Evolutionary conservation across 2,888 invertebrate genomes (phyloP).

Genomic region (Ennomos quercinarius): DNA sequence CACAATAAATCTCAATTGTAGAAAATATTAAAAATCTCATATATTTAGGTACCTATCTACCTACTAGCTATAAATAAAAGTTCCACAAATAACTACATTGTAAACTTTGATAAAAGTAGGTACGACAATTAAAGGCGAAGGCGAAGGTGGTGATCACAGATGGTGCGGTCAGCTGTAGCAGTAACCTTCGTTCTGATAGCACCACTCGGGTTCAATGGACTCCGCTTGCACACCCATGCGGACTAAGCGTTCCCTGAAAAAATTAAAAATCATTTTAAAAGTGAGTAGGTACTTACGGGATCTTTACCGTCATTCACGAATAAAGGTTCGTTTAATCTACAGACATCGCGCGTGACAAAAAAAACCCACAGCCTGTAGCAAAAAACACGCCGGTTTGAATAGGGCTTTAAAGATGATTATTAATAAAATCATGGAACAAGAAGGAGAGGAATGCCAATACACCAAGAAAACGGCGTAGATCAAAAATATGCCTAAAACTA

Average conservation of each 20-base stretch:
- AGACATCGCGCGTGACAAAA: too few species aligned
- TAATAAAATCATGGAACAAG: too few species aligned
- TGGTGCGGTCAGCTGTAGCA: slow-evolving; percentile 71
- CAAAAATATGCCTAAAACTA: too few species aligned
- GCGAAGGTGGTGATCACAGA: slow-evolving; percentile 21
- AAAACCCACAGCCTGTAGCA: too few species aligned
- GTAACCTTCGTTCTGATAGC: slow-evolving; percentile 91
- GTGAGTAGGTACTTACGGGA: too few species aligned
- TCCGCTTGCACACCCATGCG: slow-evolving; percentile 90
- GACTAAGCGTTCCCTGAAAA: slow-evolving; percentile 88
- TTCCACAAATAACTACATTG: not conserved
- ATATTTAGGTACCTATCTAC: not conserved
- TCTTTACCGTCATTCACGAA: too few species aligned
- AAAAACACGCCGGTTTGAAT: too few species aligned
- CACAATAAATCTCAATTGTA: slow-evolving; percentile 27
- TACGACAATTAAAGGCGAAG: slow-evolving; percentile 14
- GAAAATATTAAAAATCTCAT: slow-evolving; percentile 14
- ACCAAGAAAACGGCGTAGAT: too few species aligned
- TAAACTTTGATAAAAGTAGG: slow-evolving; percentile 3
- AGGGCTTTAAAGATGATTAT: too few species aligned
- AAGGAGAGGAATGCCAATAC: too few species aligned
- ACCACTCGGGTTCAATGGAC: slow-evolving; percentile 93
- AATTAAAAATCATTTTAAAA: slow-evolving; percentile 10
- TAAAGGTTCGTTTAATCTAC: too few species aligned
- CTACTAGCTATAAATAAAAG: slow-evolving; percentile 6